Percentiles rank a stretch among this genome's conserved stretches.
Conservation (phyloP, 2,888 invertebrate genomes). For the Zonitis immaculata region DNA sequence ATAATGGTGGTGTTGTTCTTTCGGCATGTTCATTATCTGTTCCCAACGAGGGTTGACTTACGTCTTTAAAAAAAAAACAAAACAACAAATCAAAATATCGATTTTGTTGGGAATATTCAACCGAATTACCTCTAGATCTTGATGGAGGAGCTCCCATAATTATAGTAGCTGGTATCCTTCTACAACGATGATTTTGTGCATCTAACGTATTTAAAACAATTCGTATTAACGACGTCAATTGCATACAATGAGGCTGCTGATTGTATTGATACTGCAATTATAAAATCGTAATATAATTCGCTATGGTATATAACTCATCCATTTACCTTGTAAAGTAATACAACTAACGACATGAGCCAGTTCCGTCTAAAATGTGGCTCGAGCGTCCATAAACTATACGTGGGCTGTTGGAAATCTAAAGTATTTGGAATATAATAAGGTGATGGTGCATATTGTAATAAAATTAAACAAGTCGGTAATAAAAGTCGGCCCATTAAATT, state of each 20-base stretch:
- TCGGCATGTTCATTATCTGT: conserved; percentile 59
- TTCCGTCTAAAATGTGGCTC: conserved; percentile 82
- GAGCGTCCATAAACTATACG: conserved; percentile 83
- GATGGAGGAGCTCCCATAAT: conserved; percentile 68
- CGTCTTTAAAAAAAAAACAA: too few relatives aligned
- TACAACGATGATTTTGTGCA: conserved; percentile 87
- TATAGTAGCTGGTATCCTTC: conserved; percentile 74
- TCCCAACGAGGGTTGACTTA: conserved; percentile 72
- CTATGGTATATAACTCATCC: too few relatives aligned
- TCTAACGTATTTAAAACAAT: conserved; percentile 90
- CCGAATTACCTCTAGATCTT: conserved; percentile 63
- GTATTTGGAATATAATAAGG: conserved; percentile 57
- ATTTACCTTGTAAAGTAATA: conserved; percentile 93
- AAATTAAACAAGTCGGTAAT: conserved; percentile 75
- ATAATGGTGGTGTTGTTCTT: conserved; percentile 56
- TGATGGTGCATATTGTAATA: conserved; percentile 79
- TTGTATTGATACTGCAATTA: conserved; percentile 69
- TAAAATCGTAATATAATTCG: too few relatives aligned
- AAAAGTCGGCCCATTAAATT: conserved; percentile 88
- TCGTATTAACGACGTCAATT: conserved; percentile 75
- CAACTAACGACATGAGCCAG: conserved; percentile 90
- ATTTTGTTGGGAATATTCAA: too few relatives aligned
- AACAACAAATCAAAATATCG: too few relatives aligned
- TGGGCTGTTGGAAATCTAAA: conserved; percentile 59
- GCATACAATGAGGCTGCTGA: conserved; percentile 62